Conservation (phyloP, 1,140 invertebrate genomes). For the Polypedilum pembai region DNA sequence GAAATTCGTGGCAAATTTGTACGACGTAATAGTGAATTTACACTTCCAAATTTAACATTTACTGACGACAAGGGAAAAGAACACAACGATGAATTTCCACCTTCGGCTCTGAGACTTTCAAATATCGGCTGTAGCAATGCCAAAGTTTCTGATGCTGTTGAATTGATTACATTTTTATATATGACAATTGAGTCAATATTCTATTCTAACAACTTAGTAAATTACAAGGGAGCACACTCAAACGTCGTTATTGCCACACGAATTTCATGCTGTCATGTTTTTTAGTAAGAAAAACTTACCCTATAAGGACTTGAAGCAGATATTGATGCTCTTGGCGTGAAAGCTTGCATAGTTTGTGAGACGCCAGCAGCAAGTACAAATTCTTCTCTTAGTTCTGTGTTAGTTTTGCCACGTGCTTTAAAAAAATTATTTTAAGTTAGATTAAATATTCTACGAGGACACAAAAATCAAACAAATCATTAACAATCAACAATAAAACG, state of each 20-base stretch:
- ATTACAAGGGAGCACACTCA: not conserved
- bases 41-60: not conserved
- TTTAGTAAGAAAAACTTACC: not conserved
- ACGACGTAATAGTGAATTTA: not conserved
- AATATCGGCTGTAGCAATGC: constrained; percentile 22
- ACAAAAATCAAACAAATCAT: too few relatives aligned
- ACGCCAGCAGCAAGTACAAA: constrained; percentile 97
- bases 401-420: constrained; percentile 97
- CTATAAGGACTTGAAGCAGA: constrained; percentile 58
- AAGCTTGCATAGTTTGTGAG: constrained; percentile 94
- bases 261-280: not conserved
- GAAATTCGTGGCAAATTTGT: constrained; percentile 4
- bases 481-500: too few relatives aligned
- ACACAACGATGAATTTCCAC: not conserved
- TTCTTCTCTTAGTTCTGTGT: constrained; percentile 96
- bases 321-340: constrained; percentile 81
- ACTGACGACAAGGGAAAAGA: not conserved
- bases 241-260: constrained; percentile 8
- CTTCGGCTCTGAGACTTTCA: constrained; percentile 4
- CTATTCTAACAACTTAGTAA: not conserved
- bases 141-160: constrained; percentile 2
- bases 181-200: not conserved
- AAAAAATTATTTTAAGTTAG: constrained; percentile 32
- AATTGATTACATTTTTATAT: not conserved
- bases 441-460: constrained; percentile 30